Base-by-base conservation (phyloP, 2,113 vertebrate genomes). In the Ophthalmolycus amberensis region DNA sequence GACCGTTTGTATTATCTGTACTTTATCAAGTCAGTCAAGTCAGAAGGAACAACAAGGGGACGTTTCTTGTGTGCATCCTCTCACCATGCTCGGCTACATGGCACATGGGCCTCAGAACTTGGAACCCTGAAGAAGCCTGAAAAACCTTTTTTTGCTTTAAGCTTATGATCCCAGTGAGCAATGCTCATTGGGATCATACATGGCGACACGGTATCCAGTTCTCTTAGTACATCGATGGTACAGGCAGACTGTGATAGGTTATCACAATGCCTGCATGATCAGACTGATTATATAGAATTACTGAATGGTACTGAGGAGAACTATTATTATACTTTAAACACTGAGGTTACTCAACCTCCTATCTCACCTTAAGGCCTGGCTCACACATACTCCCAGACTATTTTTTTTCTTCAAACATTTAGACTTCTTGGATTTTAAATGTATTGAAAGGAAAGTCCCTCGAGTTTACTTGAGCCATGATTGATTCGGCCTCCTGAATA, bases 401-500 rank as follows among this genome's bases (percentile, higher is more conserved):
- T n/a, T 59, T 15, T 29, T 1, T 60, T 34, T 60, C 59, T 18
- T 60, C 59, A 60, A 34, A 34, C 14, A 15, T 60, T 60, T 32
- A 4, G 11, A 25, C n/a, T 56, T 27, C 25, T 14, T n/a, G 22
- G 27, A 27, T 29, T 29, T 6, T 16, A 3, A 32, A 60, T 60
- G 6, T 7, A 32, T 32, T 32, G 58, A 60, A 32, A 60, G 27
- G 58, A 60, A 1, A 16, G 58, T 27, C 7, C 6, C 59, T 34
- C 18, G 59, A 34, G 59, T 34, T 34, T 69, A 72, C 69, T 80
- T 1, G 27, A 73, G 64, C 42, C 52, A 16, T 66, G 79, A 79
- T 59, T 69, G 71, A 80, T 83, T 83, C 83, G 64, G 68, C 4
- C 62, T 59, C 40, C 42, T 25, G 56, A 71, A 65, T 60, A 68